Evolutionary conservation across 2,888 invertebrate genomes (phyloP), one percentile per base, ranked within the genome.

Genomic region (Ophioninae sp.): DNA sequence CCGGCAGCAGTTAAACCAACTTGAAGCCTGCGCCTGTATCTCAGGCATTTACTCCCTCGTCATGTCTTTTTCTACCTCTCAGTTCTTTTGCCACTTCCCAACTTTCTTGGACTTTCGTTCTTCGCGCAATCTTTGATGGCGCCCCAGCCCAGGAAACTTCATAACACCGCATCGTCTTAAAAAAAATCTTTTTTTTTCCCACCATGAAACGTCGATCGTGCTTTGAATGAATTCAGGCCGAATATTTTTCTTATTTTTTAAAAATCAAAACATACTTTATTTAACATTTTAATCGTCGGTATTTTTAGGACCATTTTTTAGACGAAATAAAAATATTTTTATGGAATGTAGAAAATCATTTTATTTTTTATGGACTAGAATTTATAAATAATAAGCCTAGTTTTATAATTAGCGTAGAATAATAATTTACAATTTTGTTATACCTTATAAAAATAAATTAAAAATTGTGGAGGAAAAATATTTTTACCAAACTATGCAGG

Each of bases 121-220:
- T 50, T 6, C 17, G 13, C 17, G 50, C 50, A 88, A 88, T 89
- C 87, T 88, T 86, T 44, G 8, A 13, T 87, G 85, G 88, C 87
- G 86, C 37, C 20, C 20, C 30, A 8, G 56, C 59, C 39, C 41
- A 17, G 17, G 21, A 72, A 69, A 41, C 41, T 41, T 61, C 41
- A 17, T 23, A 41, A 72, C 41, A 39, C 7, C 59, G 61, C 39
- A 20, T 61, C 61, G 23, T 50, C 0, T 41, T 13, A 23, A 41
- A 72, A 72, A 57, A 37, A 20, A 30, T 37, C 6, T 21, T n/a
- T 37, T 70, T 37, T 56, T 68, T 67, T 50, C 44, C 17, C 21
- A 59, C 37, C 7, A 37, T 30, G 6, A 20, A 70, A 39, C 23
- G 23, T 41, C 23, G 17, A 23, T 50, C 50, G 23, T 23, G 23